These are phyloP conservation scores for Drosophila pectinifera DNA, from an alignment of 1,140 invertebrate genomes.

Conservation along the genomic window DNA sequence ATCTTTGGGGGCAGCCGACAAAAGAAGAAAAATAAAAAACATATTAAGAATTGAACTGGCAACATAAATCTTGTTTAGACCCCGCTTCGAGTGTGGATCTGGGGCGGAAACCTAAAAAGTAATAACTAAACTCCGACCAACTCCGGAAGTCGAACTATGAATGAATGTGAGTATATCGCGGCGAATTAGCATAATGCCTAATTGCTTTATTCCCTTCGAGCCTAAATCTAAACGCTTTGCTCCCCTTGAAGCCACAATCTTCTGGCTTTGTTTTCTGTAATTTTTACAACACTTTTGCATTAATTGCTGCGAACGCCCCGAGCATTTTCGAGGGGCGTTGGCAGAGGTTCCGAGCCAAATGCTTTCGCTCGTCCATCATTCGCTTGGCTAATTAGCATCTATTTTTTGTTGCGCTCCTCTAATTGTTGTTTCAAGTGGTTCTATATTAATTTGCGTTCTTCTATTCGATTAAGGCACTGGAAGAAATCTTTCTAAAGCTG, in stretches of 20 bases:
- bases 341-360: conserved; percentile 20
- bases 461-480: background rate
- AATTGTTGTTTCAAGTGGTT: conserved; percentile 68
- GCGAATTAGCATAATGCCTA: conserved; percentile 64
- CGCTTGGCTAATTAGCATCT: conserved; percentile 66
- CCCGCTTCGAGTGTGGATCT: conserved; percentile 2
- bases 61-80: conserved; percentile 75
- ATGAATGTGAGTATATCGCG: conserved; percentile 5
- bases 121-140: conserved; percentile 36
- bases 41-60: conserved; percentile 74
- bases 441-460: conserved; percentile 51
- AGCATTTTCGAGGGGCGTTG: conserved; percentile 36
- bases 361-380: conserved; percentile 41
- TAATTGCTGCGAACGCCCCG: conserved; percentile 49
- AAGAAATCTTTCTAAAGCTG: background rate
- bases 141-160: conserved; percentile 44
- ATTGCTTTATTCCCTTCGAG: conserved; percentile 62
- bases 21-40: conserved; percentile 39
- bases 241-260: background rate
- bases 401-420: conserved; percentile 44
- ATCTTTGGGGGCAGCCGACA: conserved; percentile 21
- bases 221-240: conserved; percentile 46
- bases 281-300: conserved; percentile 47
- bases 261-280: conserved; percentile 26
- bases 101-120: conserved; percentile 59